Base-by-base conservation (phyloP, 1,140 invertebrate genomes). In the Anthonomus grandis region DNA sequence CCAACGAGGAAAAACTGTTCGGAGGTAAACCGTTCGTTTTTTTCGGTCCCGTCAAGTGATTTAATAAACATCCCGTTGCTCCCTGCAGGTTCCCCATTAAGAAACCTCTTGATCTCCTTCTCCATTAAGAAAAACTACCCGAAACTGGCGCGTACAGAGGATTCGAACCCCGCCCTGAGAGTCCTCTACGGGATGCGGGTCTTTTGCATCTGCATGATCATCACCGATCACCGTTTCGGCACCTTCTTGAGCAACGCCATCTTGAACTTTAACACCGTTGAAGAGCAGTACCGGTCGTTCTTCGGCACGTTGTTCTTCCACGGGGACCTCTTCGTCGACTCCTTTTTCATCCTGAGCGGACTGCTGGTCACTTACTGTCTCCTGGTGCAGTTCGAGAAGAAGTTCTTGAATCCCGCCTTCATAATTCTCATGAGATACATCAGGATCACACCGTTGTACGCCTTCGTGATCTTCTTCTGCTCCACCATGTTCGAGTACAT, bases 321-420 rank as follows among this genome's bases (percentile, higher is more conserved):
- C 66, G 80, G 79, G n/a, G 79, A 82, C 53, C 68, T 85, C 2
- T 78, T 82, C 41, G 83, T 85, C 4, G 84, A 86, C 68, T 77
- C 81, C 0, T 86, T 85, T 66, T 85, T 85, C 60, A 63, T 82
- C 27, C 62, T 80, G 12, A 84, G 84, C 65, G 84, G 83, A 24
- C 53, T 80, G 18, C 64, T 83, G 10, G 73, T 79, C 2, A 68
- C 74, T 9, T 80, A 81, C 62, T 60, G 77, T 4, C 63, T 77
- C 57, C 38, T 84, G 63, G 72, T 74, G 38, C 73, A 77, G 53
- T 69, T 76, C 31, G 69, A 74, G n/a, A 74, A 75, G 53, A 67
- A 61, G 41, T 19, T 74, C 57, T 64, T 75, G 0, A 72, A 77
- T 67, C 69, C 76, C 3, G 60, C 67, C 37, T 55, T 77, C 2